Evolutionary conservation across 2,888 invertebrate species (phyloP).

Genomic region (Vannuccia rotundouncinata): DNA sequence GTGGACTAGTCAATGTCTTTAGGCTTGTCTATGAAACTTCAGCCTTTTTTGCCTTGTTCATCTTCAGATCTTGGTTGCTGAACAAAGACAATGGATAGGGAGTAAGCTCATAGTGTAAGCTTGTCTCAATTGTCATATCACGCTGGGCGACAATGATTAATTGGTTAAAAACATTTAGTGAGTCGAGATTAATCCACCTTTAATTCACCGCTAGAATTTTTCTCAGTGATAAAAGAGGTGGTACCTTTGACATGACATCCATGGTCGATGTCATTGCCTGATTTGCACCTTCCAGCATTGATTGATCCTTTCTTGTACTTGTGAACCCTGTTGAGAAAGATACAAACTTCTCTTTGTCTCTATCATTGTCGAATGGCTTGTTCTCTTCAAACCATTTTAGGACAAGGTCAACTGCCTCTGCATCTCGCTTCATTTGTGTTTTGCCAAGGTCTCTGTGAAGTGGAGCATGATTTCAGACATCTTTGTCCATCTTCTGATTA

Average conservation of each 20-base stretch:
- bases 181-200: not conserved
- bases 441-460: conserved; percentile 11
- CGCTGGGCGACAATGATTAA: not conserved
- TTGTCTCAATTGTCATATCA: not conserved
- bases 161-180: not conserved
- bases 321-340: not conserved
- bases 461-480: conserved; percentile 5
- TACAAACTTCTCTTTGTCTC: not conserved
- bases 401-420: not conserved
- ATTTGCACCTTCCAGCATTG: not conserved
- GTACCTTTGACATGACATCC: not conserved
- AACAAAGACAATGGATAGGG: not conserved
- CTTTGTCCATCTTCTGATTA: not conserved
- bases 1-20: not conserved
- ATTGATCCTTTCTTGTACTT: not conserved
- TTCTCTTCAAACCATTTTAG: not conserved
- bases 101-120: not conserved
- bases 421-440: conserved; percentile 16
- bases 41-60: not conserved
- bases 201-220: not conserved
- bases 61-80: not conserved
- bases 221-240: not conserved
- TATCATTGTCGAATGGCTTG: not conserved
- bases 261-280: not conserved
- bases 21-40: not conserved